Evolutionary conservation across 2,888 invertebrate genomes (phyloP).

Genomic region (Cryptocephalus moraei): DNA sequence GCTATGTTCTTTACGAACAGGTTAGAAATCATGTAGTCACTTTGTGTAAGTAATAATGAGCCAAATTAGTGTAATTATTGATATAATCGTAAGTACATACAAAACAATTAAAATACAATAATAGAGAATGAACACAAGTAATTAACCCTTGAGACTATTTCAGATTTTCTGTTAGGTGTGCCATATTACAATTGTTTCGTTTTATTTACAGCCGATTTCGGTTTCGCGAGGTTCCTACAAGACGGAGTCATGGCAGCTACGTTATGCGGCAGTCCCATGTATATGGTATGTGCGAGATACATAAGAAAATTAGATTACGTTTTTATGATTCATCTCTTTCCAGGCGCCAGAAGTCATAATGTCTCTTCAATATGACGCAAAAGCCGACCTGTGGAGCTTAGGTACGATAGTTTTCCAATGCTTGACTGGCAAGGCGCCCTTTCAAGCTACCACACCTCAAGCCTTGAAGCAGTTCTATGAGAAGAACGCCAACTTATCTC

Average conservation of each 20-base stretch:
- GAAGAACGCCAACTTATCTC: slow-evolving; percentile 80
- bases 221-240: slow-evolving; percentile 95
- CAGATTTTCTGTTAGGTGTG: too few species aligned
- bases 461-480: slow-evolving; percentile 96
- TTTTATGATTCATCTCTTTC: not conserved
- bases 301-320: not conserved
- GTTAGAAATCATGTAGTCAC: too few species aligned
- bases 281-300: slow-evolving; percentile 67
- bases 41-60: too few species aligned
- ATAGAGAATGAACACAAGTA: too few species aligned
- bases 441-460: slow-evolving; percentile 95
- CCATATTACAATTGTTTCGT: not conserved
- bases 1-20: too few species aligned
- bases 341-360: slow-evolving; percentile 98
- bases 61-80: too few species aligned
- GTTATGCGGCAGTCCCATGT: slow-evolving; percentile 99
- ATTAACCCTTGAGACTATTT: too few species aligned
- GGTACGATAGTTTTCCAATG: slow-evolving; percentile 89
- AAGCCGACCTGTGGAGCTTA: slow-evolving; percentile 98
- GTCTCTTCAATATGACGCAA: slow-evolving; percentile 97
- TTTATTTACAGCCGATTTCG: slow-evolving; percentile 80
- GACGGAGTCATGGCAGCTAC: slow-evolving; percentile 99
- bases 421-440: slow-evolving; percentile 96
- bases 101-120: too few species aligned
- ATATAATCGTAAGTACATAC: too few species aligned